Base-by-base conservation (phyloP, 2,113 vertebrate species). In the Poeciliopsis prolifica region DNA sequence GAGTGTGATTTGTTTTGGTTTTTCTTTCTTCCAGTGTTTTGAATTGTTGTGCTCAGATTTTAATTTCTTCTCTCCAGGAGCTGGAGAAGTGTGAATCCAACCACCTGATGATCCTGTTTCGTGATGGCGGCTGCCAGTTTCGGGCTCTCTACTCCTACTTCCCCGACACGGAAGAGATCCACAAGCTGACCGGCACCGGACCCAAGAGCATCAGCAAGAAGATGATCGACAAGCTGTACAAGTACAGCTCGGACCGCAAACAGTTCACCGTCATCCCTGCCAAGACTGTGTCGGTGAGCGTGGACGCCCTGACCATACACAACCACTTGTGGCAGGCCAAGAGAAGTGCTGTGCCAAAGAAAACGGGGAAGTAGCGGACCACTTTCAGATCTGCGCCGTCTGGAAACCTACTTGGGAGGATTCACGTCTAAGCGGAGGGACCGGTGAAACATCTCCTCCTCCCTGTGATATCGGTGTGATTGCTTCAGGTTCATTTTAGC, bases 171-270 rank as follows among this genome's bases (percentile, higher is more conserved):
- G 97, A 99, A 29, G 97, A 98, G 80, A 97, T 99, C 85, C 94
- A 91, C 65, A 99, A 98, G 82, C 91, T 99, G 69, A 96, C 95
- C 0, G 97, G 98, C 80, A 98, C 96, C 0, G 98, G 98, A 40
- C 98, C 98, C 31, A 96, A 95, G 87, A 95, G 90, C 94, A 96
- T 99, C 95, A 95, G 93, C 92, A 96, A 95, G 94, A 98, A 98
- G 87, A 99, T 99, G 98, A 96, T 99, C 7, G 98, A 99, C 91
- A 99, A 96, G 87, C 95, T 99, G 61, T 99, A 97, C 85, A 99
- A 99, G 83, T 99, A 99, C 93, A 99, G 95, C 91, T 99, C 97
- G 0, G 98, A 99, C 95, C 95, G 98, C 2, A 99, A 99, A 91
- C 97, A 98, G 94, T 99, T 99, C 68, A 99, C 94, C 0, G 91